Base-by-base conservation (phyloP, 2,113 vertebrate species). In the Oreochromis tanganicae region DNA sequence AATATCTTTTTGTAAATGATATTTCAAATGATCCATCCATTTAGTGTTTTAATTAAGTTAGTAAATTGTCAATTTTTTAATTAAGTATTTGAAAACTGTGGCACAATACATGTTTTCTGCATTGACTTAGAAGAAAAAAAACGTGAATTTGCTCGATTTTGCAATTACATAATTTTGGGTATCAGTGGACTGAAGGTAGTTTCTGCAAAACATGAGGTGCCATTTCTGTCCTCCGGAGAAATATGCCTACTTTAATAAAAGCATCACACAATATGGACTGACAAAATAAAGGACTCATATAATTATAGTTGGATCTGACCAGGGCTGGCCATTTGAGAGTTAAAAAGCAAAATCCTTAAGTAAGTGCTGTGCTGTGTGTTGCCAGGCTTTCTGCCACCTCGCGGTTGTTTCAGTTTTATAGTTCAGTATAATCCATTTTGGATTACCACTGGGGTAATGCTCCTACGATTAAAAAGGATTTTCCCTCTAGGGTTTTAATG, bases 391-490 rank as follows among this genome's bases (percentile, higher is more conserved):
- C 73, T 82, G 92, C 91, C 95, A 68, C 91, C 93, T 79, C 85
- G 92, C 19, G 94, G 85, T 73, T 73, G 66, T 34, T 85, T 27
- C 7, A 9, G 87, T 75, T 86, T 46, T 82, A 57, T 90, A 75
- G 14, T 10, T 27, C 24, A 85, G 46, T n/a, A 29, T 91, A 93
- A 94, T 92, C 92, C 90, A 90, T 83, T 63, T 55, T 88, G 91
- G 93, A 95, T 95, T 94, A 95, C 71, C 57, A 85, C 85, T 52
- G 71, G 73, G 82, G 85, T 94, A 91, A 95, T 88, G 92, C 92
- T 90, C 36, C 80, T 80, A 84, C 71, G 91, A 95, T 95, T 95
- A 95, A 94, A 89, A 90, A 78, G 86, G 89, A 94, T 95, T 94
- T 94, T 87, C 85, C 91, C 92, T 86, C 84, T 29, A 79, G 89